Evolutionary conservation across 2,888 invertebrate genomes (phyloP).

Genomic region (Cantharis lateralis): DNA sequence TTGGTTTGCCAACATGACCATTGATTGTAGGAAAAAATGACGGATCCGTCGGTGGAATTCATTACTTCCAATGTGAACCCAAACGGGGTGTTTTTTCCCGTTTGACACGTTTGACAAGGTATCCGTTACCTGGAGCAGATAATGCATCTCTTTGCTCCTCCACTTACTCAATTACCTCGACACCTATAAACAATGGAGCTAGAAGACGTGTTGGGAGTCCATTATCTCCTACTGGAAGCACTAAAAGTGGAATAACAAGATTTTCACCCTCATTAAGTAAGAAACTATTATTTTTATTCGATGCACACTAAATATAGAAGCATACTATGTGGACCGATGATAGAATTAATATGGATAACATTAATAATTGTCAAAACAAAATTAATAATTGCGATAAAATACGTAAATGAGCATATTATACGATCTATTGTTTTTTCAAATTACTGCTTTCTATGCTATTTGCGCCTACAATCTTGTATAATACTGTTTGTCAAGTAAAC

Average conservation of each 20-base stretch:
- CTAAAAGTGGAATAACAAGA: constrained; percentile 42
- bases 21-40: constrained; percentile 85
- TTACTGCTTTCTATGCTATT: neutral
- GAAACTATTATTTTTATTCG: constrained; percentile 9
- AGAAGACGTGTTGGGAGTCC: constrained; percentile 44
- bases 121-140: constrained; percentile 65
- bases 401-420: neutral
- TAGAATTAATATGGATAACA: neutral
- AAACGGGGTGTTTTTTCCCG: constrained; percentile 94
- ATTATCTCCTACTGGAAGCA: constrained; percentile 50
- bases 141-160: constrained; percentile 22
- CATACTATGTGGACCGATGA: neutral
- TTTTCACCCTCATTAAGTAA: constrained; percentile 48
- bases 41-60: constrained; percentile 88
- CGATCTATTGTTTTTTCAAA: neutral
- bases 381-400: neutral
- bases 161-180: constrained; percentile 30
- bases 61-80: constrained; percentile 93
- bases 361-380: neutral
- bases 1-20: neutral
- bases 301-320: neutral
- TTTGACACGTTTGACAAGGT: constrained; percentile 80
- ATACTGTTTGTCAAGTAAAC: neutral
- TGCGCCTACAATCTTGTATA: neutral
- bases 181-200: constrained; percentile 42